Base-by-base conservation (phyloP, 2,888 invertebrate genomes). In the Tigriopus californicus region DNA sequence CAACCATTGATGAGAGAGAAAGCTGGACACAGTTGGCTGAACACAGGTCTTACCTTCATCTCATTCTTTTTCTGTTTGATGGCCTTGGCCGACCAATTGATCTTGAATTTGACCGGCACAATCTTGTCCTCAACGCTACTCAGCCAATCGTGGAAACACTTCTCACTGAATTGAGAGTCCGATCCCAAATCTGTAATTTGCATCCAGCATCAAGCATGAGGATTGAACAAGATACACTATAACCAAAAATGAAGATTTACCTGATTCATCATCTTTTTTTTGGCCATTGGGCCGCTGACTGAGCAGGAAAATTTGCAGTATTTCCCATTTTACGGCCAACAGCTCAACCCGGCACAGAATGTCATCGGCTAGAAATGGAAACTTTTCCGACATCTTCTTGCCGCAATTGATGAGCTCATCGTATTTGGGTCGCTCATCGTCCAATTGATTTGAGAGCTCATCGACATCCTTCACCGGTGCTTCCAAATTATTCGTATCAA, bases 41-140 rank as follows among this genome's bases (percentile, higher is more conserved):
- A 33, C 33, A 24, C 15, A 8, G 11, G 52, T 52, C 56, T 46
- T 56, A 56, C 56, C 56, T 56, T 44, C 20, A 56, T 56, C 33
- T 56, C 56, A 18, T 46, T 44, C 56, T 24, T 56, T 44, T 56
- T 56, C 25, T 44, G 22, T 18, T 56, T 46, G 15, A 56, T 46
- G 56, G 44, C 56, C 15, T 56, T 46, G 12, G 20, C 46, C n/a
- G 46, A 25, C 56, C 56, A 56, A 22, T 46, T 56, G 20, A 18
- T 20, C 10, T 44, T 41, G 15, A 56, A 56, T 22, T 25, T 42
- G 22, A 56, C 12, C 11, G 56, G 44, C 20, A 54, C 40, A 46
- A 56, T 56, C 22, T 52, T 52, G 18, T n/a, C 42, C 24, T 56
- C 56, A 10, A 33, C 25, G 20, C 46, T 46, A 10, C 46, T 56